A percentile compares a stretch with the other conserved stretches of the same genome.
phyloP scores from a whole-genome alignment of 2,113 vertebrate species.

The Hypocryptadius cinnamomeus region DNA sequence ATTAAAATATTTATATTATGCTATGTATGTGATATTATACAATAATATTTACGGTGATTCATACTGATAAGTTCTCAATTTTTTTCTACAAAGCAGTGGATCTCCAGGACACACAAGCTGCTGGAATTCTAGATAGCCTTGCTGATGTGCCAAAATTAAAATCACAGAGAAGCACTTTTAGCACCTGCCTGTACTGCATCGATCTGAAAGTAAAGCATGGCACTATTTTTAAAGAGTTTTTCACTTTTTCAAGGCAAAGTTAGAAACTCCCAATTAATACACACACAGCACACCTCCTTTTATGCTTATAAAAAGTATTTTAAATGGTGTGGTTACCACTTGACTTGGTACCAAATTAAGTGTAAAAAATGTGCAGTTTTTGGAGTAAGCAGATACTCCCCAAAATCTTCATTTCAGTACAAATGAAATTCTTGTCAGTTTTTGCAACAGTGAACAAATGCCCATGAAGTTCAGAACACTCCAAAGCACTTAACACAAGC shows the following conservation, averaged over 20 bases:
- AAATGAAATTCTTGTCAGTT: not conserved
- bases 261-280: not conserved
- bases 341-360: not conserved
- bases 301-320: not conserved
- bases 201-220: not conserved
- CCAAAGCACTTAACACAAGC: not conserved
- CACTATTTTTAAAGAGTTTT: not conserved
- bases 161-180: not conserved
- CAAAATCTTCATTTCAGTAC: not conserved
- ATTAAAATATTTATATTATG: not conserved
- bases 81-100: not conserved
- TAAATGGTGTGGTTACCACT: not conserved
- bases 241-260: not conserved
- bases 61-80: not conserved
- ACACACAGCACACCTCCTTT: not conserved
- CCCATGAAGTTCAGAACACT: not conserved
- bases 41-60: not conserved
- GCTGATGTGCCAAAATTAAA: not conserved
- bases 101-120: not conserved
- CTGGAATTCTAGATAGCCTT: not conserved
- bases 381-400: not conserved
- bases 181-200: not conserved
- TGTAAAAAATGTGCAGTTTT: not conserved
- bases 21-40: no score
- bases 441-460: not conserved